Evolutionary conservation across 2,113 vertebrate genomes (phyloP), one percentile per base, ranked within the genome.

Genomic region (Sphyrna mokarran): DNA sequence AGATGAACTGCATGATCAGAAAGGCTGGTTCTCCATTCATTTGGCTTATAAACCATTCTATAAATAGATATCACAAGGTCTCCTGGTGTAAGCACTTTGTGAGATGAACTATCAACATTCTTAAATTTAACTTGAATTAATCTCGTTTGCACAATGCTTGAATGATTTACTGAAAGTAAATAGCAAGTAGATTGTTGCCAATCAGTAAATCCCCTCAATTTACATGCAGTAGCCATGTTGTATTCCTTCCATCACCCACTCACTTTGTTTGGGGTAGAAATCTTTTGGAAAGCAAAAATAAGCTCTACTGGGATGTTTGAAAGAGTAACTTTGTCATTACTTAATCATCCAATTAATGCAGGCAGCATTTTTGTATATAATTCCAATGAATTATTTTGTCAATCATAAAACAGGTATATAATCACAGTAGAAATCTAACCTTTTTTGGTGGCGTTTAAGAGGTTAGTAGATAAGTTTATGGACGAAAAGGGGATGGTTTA

Each of bases 71-170:
- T 33, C 33, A 37, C 54, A 61, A 33, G 86, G 85, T 61, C 33
- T 66, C 29, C 1, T 66, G 89, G 61, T 91, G 89, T 91, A 63
- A 91, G n/a, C 87, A 61, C 87, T 90, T 90, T 90, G 26, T 66
- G 89, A 66, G 66, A 91, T n/a, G 29, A 91, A 91, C 58, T 37
- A 66, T 66, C 89, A n/a, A 16, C 18, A 29, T 66, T 37, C 89
- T 89, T 89, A 11, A 91, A 91, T 91, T 63, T 91, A 91, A 91
- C 4, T 66, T 91, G 33, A 91, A 66, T 91, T 66, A 91, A 91
- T 91, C 89, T 91, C 61, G 20, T 37, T 18, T 26, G 85, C 13
- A 90, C 54, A 61, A 90, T 61, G 58, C 33, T n/a, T 63, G 89
- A 91, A 63, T 61, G 29, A 66, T 89, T 54, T 58, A 89, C 16